These are phyloP conservation scores for Collichthys lucidus DNA, from an alignment of 2,113 vertebrate species.

Conservation along the genomic window DNA sequence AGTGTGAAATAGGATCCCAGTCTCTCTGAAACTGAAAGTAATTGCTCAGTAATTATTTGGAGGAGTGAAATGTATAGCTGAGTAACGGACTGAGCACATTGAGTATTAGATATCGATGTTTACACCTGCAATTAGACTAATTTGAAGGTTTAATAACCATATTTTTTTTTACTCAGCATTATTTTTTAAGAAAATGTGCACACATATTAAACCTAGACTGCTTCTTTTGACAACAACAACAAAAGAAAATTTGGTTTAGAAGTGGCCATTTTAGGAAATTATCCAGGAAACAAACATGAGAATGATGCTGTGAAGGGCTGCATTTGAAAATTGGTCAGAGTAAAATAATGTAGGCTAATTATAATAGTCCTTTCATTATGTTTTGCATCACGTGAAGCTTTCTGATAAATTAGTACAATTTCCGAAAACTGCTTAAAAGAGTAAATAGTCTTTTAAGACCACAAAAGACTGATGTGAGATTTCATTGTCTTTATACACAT, in stretches of 20 bases:
- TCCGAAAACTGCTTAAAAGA: conserved; percentile 17
- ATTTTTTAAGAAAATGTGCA: not conserved
- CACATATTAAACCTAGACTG: not conserved
- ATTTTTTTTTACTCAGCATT: not conserved
- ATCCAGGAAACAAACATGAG: not conserved
- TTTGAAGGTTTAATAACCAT: not conserved
- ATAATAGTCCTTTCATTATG: conserved; percentile 25
- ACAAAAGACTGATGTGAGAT: conserved; percentile 35
- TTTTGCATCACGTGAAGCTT: conserved; percentile 24
- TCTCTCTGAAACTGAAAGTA: conserved; percentile 3
- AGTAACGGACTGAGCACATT: conserved; percentile 3
- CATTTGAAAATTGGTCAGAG: conserved; percentile 3
- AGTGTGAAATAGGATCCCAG: conserved; percentile 1
- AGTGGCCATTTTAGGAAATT: conserved; percentile 7
- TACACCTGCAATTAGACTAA: not conserved
- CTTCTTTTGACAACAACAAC: not conserved
- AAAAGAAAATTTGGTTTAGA: not conserved
- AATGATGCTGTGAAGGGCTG: not conserved
- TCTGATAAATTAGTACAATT: conserved; percentile 23
- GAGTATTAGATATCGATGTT: not conserved
- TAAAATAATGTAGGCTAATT: not conserved
- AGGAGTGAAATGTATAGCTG: conserved; percentile 8
- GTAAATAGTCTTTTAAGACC: conserved; percentile 42
- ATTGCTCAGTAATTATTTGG: conserved; percentile 18
- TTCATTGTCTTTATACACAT: conserved; percentile 43